phyloP scores from a whole-genome alignment of 2,888 invertebrate genomes.

The Tineola bisselliella region DNA sequence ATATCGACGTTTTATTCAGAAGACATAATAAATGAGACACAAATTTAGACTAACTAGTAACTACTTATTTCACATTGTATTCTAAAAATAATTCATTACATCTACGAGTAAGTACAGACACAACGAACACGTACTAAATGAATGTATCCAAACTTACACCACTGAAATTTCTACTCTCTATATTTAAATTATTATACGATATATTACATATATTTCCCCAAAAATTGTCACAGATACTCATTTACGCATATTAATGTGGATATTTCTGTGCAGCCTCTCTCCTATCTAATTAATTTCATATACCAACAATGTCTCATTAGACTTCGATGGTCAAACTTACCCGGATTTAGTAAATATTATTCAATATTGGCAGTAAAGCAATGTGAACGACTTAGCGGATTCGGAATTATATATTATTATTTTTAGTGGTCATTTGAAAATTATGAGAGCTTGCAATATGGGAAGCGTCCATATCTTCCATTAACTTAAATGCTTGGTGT shows the following conservation, averaged over 20 bases:
- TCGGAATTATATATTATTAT: background rate
- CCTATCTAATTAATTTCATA: no score
- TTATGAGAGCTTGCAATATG: constrained; percentile 40
- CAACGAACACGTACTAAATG: constrained; percentile 3
- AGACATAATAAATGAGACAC: background rate
- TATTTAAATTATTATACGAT: no score
- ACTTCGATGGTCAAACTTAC: background rate
- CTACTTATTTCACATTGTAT: background rate
- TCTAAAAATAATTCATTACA: background rate
- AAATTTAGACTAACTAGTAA: background rate
- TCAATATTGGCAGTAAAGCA: constrained; percentile 6
- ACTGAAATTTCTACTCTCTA: background rate
- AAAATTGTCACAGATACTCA: no score
- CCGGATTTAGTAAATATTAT: background rate
- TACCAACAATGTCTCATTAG: background rate
- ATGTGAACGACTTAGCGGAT: background rate
- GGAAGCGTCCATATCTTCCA: constrained; percentile 66
- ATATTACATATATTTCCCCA: no score
- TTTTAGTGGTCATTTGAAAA: constrained; percentile 6
- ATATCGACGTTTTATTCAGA: background rate
- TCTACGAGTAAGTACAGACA: background rate
- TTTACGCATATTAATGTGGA: no score
- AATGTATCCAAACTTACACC: constrained; percentile 12
- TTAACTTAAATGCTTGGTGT: constrained; percentile 54
- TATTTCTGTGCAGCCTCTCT: no score